Conservation (phyloP, 2,113 vertebrate species). For the Vanacampus margaritifer region DNA sequence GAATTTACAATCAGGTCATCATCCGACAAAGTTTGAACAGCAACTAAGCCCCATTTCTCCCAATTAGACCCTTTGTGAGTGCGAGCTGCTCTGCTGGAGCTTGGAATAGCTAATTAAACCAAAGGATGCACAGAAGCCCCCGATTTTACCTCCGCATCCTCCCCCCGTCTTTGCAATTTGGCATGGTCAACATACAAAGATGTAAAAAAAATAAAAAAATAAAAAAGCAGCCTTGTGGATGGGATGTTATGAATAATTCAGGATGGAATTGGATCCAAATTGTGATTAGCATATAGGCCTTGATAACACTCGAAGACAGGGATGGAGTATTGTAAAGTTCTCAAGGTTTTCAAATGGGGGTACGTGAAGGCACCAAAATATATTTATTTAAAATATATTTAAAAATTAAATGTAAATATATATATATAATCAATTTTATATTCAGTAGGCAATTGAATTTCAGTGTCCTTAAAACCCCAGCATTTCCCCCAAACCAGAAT, state of each 20-base stretch:
- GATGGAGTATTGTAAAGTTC: background rate
- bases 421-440: too few relatives aligned
- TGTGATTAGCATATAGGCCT: slow-evolving; percentile 4
- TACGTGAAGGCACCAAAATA: too few relatives aligned
- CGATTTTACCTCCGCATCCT: slow-evolving; percentile 13
- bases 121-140: slow-evolving; percentile 13
- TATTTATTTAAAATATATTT: too few relatives aligned
- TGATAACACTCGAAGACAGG: slow-evolving; percentile 12
- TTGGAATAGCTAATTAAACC: slow-evolving; percentile 47
- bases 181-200: slow-evolving; percentile 1
- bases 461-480: too few relatives aligned
- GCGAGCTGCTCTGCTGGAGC: slow-evolving; percentile 32
- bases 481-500: too few relatives aligned
- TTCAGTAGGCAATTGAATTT: too few relatives aligned
- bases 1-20: slow-evolving; percentile 42
- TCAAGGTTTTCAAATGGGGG: background rate
- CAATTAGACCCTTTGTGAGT: slow-evolving; percentile 38
- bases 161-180: slow-evolving; percentile 34
- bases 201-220: slow-evolving; percentile 21
- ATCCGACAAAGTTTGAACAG: slow-evolving; percentile 25
- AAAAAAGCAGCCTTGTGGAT: slow-evolving; percentile 10
- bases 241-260: slow-evolving; percentile 15
- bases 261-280: slow-evolving; percentile 5
- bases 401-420: too few relatives aligned
- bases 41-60: slow-evolving; percentile 19